Evolutionary conservation across 2,888 invertebrate genomes (phyloP).

Genomic region (Lasioglossum pauxillum): DNA sequence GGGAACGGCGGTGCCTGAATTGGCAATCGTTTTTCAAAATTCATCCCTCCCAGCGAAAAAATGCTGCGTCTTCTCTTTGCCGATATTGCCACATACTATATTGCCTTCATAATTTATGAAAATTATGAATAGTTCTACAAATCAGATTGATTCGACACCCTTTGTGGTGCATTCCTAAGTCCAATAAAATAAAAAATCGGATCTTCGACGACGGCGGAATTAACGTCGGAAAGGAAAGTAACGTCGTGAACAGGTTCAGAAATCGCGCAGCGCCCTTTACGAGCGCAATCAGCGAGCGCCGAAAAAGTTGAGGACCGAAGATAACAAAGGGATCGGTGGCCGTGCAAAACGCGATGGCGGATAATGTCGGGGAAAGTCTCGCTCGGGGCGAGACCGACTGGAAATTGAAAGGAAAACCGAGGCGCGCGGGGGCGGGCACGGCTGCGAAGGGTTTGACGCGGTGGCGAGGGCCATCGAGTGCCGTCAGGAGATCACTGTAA

Average conservation of each 20-base stretch:
- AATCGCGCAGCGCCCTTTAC: not conserved
- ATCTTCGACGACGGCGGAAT: no score
- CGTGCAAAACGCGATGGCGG: not conserved
- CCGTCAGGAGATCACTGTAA: slow-evolving; percentile 27
- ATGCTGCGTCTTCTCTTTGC: not conserved
- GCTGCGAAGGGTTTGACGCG: slow-evolving; percentile 32
- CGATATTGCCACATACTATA: no score
- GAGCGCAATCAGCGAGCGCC: not conserved
- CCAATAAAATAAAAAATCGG: no score
- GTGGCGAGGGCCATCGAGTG: slow-evolving; percentile 45
- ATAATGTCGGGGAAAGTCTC: slow-evolving; percentile 9
- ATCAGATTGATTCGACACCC: no score
- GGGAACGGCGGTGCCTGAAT: not conserved
- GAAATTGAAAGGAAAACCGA: slow-evolving; percentile 14
- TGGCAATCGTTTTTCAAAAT: not conserved
- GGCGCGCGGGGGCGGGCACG: slow-evolving; percentile 4
- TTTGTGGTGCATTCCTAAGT: no score
- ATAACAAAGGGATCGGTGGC: not conserved
- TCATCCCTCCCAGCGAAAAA: not conserved
- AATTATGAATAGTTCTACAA: no score
- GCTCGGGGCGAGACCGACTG: slow-evolving; percentile 21
- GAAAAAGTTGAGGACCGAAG: not conserved
- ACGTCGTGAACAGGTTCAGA: not conserved
- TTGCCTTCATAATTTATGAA: no score
- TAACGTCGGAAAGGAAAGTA: no score